Conservation (phyloP, 2,113 vertebrate genomes). For the Tretioscincus oriximinensis region DNA sequence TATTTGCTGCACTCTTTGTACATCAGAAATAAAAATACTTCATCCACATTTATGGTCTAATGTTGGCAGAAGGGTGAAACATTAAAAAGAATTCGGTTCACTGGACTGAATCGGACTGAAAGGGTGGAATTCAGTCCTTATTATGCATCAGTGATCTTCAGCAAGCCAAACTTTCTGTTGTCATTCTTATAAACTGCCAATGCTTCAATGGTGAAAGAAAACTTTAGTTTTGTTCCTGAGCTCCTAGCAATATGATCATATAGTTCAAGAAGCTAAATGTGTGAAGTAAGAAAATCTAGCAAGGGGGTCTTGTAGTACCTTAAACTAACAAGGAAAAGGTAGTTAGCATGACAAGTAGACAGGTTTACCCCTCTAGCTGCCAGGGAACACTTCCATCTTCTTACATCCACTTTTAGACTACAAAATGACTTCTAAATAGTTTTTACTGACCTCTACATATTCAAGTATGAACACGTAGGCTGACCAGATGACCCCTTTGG, state of each 20-base stretch:
- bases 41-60: conserved; percentile 53
- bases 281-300: conserved; percentile 52
- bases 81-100: conserved; percentile 54
- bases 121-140: conserved; percentile 36
- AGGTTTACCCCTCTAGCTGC: too few relatives aligned
- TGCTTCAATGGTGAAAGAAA: conserved; percentile 31
- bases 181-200: conserved; percentile 37
- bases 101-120: conserved; percentile 36
- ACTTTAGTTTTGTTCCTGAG: conserved; percentile 2
- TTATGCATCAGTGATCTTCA: conserved; percentile 21
- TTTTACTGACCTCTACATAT: conserved; percentile 22
- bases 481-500: too few relatives aligned
- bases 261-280: conserved; percentile 36
- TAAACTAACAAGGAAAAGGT: too few relatives aligned
- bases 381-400: too few relatives aligned
- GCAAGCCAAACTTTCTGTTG: conserved; percentile 40
- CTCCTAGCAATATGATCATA: conserved; percentile 1
- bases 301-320: too few relatives aligned
- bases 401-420: neutral
- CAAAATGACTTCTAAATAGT: too few relatives aligned
- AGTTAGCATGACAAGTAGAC: too few relatives aligned
- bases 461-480: neutral
- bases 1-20: conserved; percentile 28
- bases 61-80: conserved; percentile 40
- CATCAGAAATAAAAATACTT: conserved; percentile 36